A percentile compares a stretch with the other conserved stretches of the same genome.
These are phyloP conservation scores for Vanessa cardui DNA, from an alignment of 2,888 invertebrate genomes.

Conservation along the genomic window DNA sequence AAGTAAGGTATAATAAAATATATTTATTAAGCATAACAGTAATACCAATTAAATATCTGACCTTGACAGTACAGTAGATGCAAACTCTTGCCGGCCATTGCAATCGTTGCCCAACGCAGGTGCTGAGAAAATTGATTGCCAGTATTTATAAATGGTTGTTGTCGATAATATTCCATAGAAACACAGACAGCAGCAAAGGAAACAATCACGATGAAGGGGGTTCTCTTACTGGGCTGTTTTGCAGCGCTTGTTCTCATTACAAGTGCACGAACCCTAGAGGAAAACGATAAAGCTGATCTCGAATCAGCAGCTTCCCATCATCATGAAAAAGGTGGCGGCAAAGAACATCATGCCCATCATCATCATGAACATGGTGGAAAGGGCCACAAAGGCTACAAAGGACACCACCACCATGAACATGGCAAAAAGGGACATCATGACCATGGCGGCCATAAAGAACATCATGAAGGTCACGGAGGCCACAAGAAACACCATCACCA, in stretches of 20 bases:
- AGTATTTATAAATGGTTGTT: conserved; percentile 75
- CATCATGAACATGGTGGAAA: conserved; percentile 87
- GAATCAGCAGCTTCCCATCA: conserved; percentile 75
- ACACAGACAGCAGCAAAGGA: conserved; percentile 53
- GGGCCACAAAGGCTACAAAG: conserved; percentile 88
- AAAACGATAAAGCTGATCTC: conserved; percentile 76
- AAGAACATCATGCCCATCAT: conserved; percentile 85
- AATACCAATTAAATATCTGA: conserved; percentile 58
- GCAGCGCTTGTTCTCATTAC: conserved; percentile 71
- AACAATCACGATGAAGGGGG: conserved; percentile 64
- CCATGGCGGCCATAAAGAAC: conserved; percentile 85
- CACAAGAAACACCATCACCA: conserved; percentile 86
- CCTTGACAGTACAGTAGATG: conserved; percentile 51
- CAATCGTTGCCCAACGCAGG: conserved; percentile 67
- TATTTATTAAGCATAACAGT: conserved; percentile 28
- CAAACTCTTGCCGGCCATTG: conserved; percentile 53
- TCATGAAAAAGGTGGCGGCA: conserved; percentile 87
- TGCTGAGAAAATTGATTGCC: conserved; percentile 62
- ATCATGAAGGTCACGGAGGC: conserved; percentile 85
- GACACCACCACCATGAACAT: conserved; percentile 85
- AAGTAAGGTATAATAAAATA: background rate
- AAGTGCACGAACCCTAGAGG: conserved; percentile 67
- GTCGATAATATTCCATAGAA: conserved; percentile 58
- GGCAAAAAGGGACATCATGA: conserved; percentile 89
- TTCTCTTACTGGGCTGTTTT: conserved; percentile 59